Percentiles rank a stretch among this genome's conserved stretches.
These are phyloP conservation scores for Orthonyx spaldingii DNA, from an alignment of 2,113 vertebrate genomes.

Conservation along the genomic window DNA sequence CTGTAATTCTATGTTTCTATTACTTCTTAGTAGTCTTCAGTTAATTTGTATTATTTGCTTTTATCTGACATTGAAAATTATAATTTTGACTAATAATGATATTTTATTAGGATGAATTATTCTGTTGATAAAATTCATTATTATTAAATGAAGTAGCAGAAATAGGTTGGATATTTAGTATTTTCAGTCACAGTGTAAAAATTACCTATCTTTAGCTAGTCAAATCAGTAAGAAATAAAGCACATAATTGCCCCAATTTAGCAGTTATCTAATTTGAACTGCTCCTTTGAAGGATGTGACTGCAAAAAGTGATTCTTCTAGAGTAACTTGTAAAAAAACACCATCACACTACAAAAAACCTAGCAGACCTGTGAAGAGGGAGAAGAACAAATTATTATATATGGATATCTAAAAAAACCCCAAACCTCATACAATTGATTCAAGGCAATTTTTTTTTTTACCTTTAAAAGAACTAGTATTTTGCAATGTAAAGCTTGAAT, in stretches of 20 bases:
- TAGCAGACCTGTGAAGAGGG: background rate
- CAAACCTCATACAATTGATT: background rate
- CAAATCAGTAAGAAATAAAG: background rate
- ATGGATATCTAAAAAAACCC: too few species aligned
- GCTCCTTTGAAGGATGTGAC: background rate
- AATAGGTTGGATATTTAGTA: background rate
- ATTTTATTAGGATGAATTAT: background rate
- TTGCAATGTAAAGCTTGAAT: background rate
- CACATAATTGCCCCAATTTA: background rate
- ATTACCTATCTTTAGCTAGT: background rate
- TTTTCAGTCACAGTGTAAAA: background rate
- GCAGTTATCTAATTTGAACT: background rate
- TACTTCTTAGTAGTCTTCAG: background rate
- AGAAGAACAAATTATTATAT: background rate
- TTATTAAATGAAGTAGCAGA: background rate
- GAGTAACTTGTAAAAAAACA: fast-evolving
- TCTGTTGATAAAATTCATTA: slow-evolving; percentile 5
- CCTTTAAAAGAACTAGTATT: background rate
- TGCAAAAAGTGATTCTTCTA: background rate
- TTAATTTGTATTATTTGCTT: background rate
- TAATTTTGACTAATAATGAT: background rate
- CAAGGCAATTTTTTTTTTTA: background rate
- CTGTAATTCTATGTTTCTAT: background rate
- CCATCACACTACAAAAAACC: fast-evolving
- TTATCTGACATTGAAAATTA: background rate